Evolutionary conservation across 2,888 invertebrate genomes (phyloP).

Genomic region (Chirona hameri): DNA sequence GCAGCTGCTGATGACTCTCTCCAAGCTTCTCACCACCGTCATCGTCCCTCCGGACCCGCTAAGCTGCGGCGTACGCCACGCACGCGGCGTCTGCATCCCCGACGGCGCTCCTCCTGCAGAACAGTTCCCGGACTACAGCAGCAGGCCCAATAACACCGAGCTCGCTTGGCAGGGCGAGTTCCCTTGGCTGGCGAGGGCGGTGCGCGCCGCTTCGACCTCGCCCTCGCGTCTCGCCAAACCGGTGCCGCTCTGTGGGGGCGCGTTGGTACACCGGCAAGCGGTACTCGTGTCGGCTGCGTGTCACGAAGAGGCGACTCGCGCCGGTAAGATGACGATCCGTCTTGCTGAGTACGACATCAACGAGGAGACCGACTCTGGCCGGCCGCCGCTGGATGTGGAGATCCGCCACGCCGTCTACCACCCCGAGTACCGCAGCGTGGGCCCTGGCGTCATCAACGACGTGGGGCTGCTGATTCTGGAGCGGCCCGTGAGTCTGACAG

Average conservation of each 20-base stretch:
- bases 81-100: not conserved
- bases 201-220: not conserved
- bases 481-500: not conserved
- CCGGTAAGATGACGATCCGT: not conserved
- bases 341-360: not conserved
- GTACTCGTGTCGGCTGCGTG: not conserved
- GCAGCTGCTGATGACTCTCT: not conserved
- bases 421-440: not conserved
- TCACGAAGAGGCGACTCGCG: not conserved
- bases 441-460: not conserved
- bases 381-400: not conserved
- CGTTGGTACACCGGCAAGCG: not conserved
- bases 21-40: not conserved
- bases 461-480: not conserved
- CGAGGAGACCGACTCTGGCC: not conserved
- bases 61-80: not conserved
- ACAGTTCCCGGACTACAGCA: not conserved
- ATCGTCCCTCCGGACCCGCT: not conserved
- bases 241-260: not conserved
- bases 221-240: not conserved
- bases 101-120: not conserved
- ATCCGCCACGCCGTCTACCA: not conserved
- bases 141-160: too few species aligned
- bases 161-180: not conserved
- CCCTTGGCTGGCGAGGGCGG: constrained; percentile 5